Evolutionary conservation across 1,140 invertebrate species (phyloP), one percentile per base, ranked within the genome.

Genomic region (Chironomus tepperi): DNA sequence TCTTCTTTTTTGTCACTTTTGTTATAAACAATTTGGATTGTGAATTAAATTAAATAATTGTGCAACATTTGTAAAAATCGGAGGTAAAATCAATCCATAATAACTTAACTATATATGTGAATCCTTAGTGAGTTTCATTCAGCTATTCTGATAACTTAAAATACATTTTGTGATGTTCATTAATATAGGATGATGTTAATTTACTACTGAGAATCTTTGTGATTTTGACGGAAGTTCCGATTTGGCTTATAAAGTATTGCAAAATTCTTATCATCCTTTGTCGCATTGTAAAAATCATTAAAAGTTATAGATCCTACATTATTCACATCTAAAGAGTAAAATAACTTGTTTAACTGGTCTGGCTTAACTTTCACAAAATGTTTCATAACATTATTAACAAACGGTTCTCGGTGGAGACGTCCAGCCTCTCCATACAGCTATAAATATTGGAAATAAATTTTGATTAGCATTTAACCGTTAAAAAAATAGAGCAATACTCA

Each of bases 281-380:
- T 21, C 0, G 16, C 16, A 5, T 70, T 9, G 9, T 10, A 9
- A 70, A 70, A 70, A 10, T 70, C 7, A 19, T 70, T 79, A 42
- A 82, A 81, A 15, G 80, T 77, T 7, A 81, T 75, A 42, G 77
- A 76, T 7, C 80, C 80, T 73, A 77, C 70, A 43, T 81, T 78
- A 42, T 73, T 74, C 0, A 74, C 75, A 75, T 81, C 80, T 67
- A 81, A 74, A 7, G 78, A 75, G 76, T 75, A 79, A 76, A 79
- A 81, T 1, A 81, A 75, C 43, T 76, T 73, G 64, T 78, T 76
- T 5, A 78, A 76, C 73, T 80, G 79, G 34, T 81, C 77, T 19
- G 77, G 76, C 3, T 77, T 79, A 1, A 81, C 19, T 19, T 79
- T 79, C 75, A 77, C 76, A n/a, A 78, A 77, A 74, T 81, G 80